Percentiles rank a stretch among this genome's conserved stretches.
Conservation (phyloP, 2,113 vertebrate genomes). For the Neolamprologus caudopunctatus region DNA sequence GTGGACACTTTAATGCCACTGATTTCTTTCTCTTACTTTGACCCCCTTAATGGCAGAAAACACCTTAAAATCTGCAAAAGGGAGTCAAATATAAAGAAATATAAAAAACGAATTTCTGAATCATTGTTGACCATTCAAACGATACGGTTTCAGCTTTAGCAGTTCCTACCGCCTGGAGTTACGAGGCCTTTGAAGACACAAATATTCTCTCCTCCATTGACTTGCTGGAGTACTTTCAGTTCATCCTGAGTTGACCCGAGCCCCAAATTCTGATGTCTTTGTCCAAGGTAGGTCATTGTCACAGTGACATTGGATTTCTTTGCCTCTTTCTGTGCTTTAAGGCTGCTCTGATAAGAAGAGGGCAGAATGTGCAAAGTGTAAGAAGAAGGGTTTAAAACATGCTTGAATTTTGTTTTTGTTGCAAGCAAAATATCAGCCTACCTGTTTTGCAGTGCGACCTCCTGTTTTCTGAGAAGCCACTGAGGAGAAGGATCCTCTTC, state of each 20-base stretch:
- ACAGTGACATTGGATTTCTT: slow-evolving; percentile 70
- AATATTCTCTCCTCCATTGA: slow-evolving; percentile 74
- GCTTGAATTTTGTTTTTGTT: not conserved
- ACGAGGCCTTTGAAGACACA: slow-evolving; percentile 73
- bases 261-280: slow-evolving; percentile 20
- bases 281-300: slow-evolving; percentile 72
- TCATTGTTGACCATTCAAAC: not conserved
- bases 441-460: slow-evolving; percentile 35
- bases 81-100: not conserved
- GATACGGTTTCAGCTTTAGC: not conserved
- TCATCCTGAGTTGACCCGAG: slow-evolving; percentile 52
- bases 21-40: not conserved
- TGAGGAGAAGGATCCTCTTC: slow-evolving; percentile 60
- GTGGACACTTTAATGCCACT: not conserved
- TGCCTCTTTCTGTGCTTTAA: slow-evolving; percentile 43
- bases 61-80: not conserved
- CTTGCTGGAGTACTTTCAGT: slow-evolving; percentile 74
- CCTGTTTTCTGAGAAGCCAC: slow-evolving; percentile 43
- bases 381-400: not conserved
- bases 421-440: not conserved
- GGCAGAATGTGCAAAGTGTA: not conserved
- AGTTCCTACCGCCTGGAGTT: slow-evolving; percentile 63
- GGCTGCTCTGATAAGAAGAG: slow-evolving; percentile 20
- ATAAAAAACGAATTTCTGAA: not conserved
- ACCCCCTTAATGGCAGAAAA: not conserved